A percentile compares a stretch with the other conserved stretches of the same genome.
phyloP scores from a whole-genome alignment of 2,888 invertebrate genomes.

The Nemurella pictetii region DNA sequence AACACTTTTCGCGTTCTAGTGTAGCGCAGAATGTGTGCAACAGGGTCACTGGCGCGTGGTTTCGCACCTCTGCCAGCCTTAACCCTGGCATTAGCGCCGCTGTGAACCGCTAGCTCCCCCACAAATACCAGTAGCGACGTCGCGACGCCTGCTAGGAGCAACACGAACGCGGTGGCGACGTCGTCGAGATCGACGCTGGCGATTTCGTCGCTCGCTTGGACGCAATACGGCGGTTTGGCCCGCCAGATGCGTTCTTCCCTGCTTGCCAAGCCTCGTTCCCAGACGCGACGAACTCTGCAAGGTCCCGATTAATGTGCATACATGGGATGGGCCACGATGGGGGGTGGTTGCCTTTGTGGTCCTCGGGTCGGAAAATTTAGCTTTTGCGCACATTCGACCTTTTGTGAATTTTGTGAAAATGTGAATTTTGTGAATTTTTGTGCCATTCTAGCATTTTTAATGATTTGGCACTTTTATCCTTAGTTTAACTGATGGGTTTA shows the following conservation, averaged over 20 bases:
- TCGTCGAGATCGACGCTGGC: slow-evolving; percentile 4
- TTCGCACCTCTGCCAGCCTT: no score
- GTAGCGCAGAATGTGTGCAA: background rate
- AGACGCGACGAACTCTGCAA: background rate
- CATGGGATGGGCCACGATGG: no score
- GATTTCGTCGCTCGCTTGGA: background rate
- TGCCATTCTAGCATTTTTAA: no score
- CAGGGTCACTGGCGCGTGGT: no score
- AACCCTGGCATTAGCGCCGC: background rate
- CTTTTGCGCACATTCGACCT: no score
- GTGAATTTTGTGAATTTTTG: no score
- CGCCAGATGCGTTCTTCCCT: slow-evolving; percentile 6
- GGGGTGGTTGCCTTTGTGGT: no score
- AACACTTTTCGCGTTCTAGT: background rate
- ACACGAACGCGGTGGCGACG: slow-evolving; percentile 13
- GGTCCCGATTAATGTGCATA: no score
- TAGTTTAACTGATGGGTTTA: no score
- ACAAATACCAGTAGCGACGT: background rate
- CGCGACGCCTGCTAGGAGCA: background rate
- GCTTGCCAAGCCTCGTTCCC: slow-evolving; percentile 11
- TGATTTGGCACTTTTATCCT: no score
- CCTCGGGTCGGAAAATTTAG: no score
- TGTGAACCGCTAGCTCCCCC: background rate
- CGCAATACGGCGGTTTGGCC: slow-evolving; percentile 20
- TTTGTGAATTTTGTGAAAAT: no score